Evolutionary conservation across 2,888 invertebrate species (phyloP).

Genomic region (Orthosia gothica): DNA sequence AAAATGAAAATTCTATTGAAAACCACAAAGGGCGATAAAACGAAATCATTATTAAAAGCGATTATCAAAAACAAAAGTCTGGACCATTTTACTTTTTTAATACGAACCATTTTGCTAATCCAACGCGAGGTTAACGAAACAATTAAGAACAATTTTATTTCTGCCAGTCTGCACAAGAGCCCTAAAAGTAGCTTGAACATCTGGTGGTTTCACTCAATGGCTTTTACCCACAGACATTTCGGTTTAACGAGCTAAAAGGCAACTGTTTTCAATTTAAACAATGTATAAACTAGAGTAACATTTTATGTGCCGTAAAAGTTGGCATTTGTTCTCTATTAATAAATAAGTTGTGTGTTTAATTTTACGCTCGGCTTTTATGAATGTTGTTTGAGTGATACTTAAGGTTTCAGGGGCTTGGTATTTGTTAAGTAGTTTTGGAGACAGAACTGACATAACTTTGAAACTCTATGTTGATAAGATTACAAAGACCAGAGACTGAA

Average conservation of each 20-base stretch:
- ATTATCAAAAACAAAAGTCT: slow-evolving; percentile 45
- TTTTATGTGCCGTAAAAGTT: slow-evolving; percentile 70
- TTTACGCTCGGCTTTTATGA: slow-evolving; percentile 54
- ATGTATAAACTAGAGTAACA: slow-evolving; percentile 63
- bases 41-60: slow-evolving; percentile 34
- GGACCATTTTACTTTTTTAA: slow-evolving; percentile 29
- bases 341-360: slow-evolving; percentile 65
- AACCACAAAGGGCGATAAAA: slow-evolving; percentile 43
- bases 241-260: slow-evolving; percentile 63
- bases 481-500: not conserved
- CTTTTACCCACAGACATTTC: slow-evolving; percentile 58
- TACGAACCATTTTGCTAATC: slow-evolving; percentile 59
- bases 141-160: slow-evolving; percentile 51
- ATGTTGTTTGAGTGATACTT: slow-evolving; percentile 37
- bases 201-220: slow-evolving; percentile 65
- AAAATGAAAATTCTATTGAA: slow-evolving; percentile 12
- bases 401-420: not conserved
- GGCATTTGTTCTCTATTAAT: slow-evolving; percentile 52
- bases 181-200: slow-evolving; percentile 52
- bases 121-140: slow-evolving; percentile 34
- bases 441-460: not conserved
- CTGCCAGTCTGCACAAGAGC: slow-evolving; percentile 35
- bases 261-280: slow-evolving; percentile 70
- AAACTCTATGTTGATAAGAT: not conserved
- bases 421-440: slow-evolving; percentile 33